A percentile compares a stretch with the other conserved stretches of the same genome.
Conservation (phyloP, 2,113 vertebrate species). For the Girardinichthys multiradiatus region DNA sequence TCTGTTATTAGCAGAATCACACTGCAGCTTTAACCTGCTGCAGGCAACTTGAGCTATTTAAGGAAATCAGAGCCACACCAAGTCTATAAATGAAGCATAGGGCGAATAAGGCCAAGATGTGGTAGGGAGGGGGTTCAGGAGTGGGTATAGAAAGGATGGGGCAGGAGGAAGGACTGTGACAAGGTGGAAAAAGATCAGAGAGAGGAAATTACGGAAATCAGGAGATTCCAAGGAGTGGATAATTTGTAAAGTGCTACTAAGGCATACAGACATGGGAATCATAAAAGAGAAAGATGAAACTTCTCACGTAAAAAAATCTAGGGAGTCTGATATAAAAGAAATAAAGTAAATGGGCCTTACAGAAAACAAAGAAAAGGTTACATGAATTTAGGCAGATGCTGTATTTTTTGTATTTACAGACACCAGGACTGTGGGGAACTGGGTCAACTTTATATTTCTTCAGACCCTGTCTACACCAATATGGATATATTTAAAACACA, state of each 20-base stretch:
- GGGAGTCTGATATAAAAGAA: not conserved
- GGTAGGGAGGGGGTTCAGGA: not conserved
- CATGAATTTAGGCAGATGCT: not conserved
- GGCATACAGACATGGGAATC: constrained; percentile 18
- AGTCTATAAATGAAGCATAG: constrained; percentile 55
- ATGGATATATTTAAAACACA: no score
- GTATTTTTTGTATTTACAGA: not conserved
- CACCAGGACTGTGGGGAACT: not conserved
- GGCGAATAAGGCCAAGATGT: constrained; percentile 30
- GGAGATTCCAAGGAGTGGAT: constrained; percentile 9
- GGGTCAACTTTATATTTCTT: no score
- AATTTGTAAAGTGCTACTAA: constrained; percentile 18
- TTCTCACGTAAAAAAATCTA: constrained; percentile 15
- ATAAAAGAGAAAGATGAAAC: constrained; percentile 19
- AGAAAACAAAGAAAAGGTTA: not conserved
- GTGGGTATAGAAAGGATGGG: not conserved
- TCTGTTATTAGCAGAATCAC: constrained; percentile 59
- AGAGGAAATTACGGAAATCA: constrained; percentile 16
- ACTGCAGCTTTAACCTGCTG: constrained; percentile 62
- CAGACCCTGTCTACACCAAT: not conserved
- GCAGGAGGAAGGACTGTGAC: constrained; percentile 12
- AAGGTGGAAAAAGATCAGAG: constrained; percentile 9
- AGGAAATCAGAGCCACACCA: constrained; percentile 59
- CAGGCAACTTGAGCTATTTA: constrained; percentile 66
- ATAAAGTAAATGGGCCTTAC: constrained; percentile 1